phyloP scores from a whole-genome alignment of 2,888 invertebrate genomes.

The Archaeoteleia sp. region DNA sequence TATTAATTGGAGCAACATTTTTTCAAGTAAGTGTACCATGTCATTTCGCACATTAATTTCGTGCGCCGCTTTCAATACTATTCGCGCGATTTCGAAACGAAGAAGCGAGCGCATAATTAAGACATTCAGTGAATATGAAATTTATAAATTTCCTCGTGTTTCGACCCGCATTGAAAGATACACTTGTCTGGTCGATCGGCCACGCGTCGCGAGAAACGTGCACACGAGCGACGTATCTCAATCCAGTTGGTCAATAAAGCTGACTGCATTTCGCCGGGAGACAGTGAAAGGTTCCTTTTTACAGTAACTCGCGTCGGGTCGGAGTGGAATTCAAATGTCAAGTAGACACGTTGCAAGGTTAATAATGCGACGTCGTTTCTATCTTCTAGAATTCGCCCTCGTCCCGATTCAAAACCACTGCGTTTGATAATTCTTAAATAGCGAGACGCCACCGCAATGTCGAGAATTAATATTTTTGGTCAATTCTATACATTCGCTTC shows the following conservation, averaged over 20 bases:
- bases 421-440: constrained; percentile 33
- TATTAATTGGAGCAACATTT: too few species aligned
- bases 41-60: neutral
- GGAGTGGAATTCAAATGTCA: constrained; percentile 50
- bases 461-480: too few species aligned
- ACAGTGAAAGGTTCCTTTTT: constrained; percentile 47
- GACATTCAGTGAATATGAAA: constrained; percentile 12
- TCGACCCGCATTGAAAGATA: constrained; percentile 11
- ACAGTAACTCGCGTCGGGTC: constrained; percentile 38
- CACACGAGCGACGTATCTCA: constrained; percentile 29
- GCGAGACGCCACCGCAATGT: constrained; percentile 1
- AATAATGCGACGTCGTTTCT: constrained; percentile 39
- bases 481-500: too few species aligned
- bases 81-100: neutral
- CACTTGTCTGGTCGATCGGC: constrained; percentile 14
- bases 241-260: constrained; percentile 37
- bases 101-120: constrained; percentile 10
- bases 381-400: constrained; percentile 25
- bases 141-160: constrained; percentile 13
- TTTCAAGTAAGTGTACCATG: too few species aligned
- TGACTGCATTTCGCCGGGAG: constrained; percentile 36
- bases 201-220: constrained; percentile 17
- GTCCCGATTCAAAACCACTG: constrained; percentile 30
- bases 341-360: constrained; percentile 42
- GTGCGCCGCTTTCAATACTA: neutral